Evolutionary conservation across 2,888 invertebrate species (phyloP), one percentile per base, ranked within the genome.

Genomic region (Sicus ferrugineus): DNA sequence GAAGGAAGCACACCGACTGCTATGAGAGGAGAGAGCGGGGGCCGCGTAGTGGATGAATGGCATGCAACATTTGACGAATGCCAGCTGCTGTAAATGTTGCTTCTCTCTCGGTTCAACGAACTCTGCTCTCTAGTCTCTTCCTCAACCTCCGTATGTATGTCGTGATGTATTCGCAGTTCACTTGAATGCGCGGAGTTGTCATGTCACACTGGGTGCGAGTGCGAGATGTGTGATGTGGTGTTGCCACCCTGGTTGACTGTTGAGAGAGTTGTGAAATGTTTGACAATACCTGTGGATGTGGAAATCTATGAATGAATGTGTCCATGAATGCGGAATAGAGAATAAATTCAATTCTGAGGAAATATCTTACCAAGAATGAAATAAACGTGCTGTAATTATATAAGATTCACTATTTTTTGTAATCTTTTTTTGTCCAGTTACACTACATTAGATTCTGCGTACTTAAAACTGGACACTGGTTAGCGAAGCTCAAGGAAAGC

Each of bases 91-190:
- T 50, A 50, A 50, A 28, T 30, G 50, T 21, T 48, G 19, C 50
- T 50, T 30, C 48, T 48, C 28, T 21, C 31, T 48, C 50, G 31
- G 65, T 65, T 65, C 54, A 65, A 65, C 38, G 65, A 65, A 65
- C 65, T 52, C 34, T 38, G 14, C 42, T 34, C 14, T 54, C 23
- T 34, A n/a, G n/a, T n/a, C n/a, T n/a, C n/a, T n/a, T n/a, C n/a
- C n/a, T n/a, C n/a, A n/a, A 38, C 19, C 1, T 23, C 28, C n/a
- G n/a, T n/a, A 54, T 54, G 28, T 59, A n/a, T 9, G 19, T 59
- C 34, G 19, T 16, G 26, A 19, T 21, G 63, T 26, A 23, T 19
- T 30, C 26, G 46, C 46, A 63, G 50, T 38, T 38, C 64, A 30
- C 21, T 30, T 31, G 50, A 23, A 42, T 61, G 31, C 61, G 21